Evolutionary conservation across 2,113 vertebrate species (phyloP).

Genomic region (Brachypteracias leptosomus): DNA sequence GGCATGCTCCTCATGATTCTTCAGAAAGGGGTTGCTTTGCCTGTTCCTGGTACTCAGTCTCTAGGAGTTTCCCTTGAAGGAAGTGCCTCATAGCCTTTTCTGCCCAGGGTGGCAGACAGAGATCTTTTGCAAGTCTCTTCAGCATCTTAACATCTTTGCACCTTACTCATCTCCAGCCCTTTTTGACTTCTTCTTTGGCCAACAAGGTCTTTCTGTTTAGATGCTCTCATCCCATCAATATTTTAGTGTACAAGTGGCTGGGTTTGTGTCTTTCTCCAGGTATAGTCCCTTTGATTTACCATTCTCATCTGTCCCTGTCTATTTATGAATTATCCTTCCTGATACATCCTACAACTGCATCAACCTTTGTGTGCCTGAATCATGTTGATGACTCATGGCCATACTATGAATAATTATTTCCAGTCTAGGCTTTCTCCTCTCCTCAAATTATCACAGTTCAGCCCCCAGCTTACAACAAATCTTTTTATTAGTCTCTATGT

Average conservation of each 20-base stretch:
- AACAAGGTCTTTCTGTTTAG: not conserved
- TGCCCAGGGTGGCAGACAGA: not conserved
- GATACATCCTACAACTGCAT: not conserved
- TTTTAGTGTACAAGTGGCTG: not conserved
- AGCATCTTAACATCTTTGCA: not conserved
- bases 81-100: not conserved
- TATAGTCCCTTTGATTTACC: not conserved
- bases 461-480: not conserved
- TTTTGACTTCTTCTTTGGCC: not conserved
- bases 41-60: not conserved
- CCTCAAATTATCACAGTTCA: not conserved
- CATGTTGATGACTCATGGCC: conserved; percentile 38
- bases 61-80: not conserved
- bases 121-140: not conserved
- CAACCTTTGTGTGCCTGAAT: conserved; percentile 40
- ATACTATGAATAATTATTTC: conserved; percentile 28
- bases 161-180: not conserved
- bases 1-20: not conserved
- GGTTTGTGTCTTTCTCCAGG: not conserved
- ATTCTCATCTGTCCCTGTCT: not conserved
- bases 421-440: conserved; percentile 4
- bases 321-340: not conserved
- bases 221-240: not conserved
- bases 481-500: not conserved
- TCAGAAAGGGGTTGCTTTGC: not conserved